Base-by-base conservation (phyloP, 1,140 invertebrate species). In the Cheumatopsyche charites region DNA sequence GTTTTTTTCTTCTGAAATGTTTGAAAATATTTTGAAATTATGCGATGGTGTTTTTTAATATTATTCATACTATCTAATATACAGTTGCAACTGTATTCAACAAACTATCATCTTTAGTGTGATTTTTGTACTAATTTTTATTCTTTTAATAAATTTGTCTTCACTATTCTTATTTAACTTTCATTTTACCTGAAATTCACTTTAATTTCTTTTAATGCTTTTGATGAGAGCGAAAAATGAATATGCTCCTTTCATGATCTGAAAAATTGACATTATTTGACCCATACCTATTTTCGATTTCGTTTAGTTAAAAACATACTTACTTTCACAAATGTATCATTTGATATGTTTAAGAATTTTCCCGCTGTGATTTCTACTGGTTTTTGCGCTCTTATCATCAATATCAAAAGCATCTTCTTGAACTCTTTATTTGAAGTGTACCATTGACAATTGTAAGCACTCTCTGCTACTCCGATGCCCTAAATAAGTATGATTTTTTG, bases 321-420 rank as follows among this genome's bases (percentile, higher is more conserved):
- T 75, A 80, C 79, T 9, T 70, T 65, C 41, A 76, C 75, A 72
- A 79, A 81, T 0, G 78, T 75, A 23, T 67, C 61, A 9, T 78
- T 71, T 5, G 80, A 82, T 0, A 84, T 63, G 17, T 75, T 67
- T 62, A 80, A 78, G 9, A 84, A 75, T 68, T 79, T 80, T 23
- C 81, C 81, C 29, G 78, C 81, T 15, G 70, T 80, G 7, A 84
- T 58, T 17, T 76, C 74, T 13, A 81, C 61, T 1, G 83, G 81
- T 29, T 76, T 78, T 52, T 81, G 77, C 9, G 78, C 76, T 23
- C 80, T 75, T 11, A 75, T 70, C 74, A 84, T 83, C n/a, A 83
- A 52, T 7, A 84, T 76, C 19, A 77, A 72, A 13, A 83, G 61
- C 13, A 76, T 49, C 55, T 74, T 76, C 62, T 82, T 82, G 21